Base-by-base conservation (phyloP, 2,888 invertebrate species). In the Suillia variegata region DNA sequence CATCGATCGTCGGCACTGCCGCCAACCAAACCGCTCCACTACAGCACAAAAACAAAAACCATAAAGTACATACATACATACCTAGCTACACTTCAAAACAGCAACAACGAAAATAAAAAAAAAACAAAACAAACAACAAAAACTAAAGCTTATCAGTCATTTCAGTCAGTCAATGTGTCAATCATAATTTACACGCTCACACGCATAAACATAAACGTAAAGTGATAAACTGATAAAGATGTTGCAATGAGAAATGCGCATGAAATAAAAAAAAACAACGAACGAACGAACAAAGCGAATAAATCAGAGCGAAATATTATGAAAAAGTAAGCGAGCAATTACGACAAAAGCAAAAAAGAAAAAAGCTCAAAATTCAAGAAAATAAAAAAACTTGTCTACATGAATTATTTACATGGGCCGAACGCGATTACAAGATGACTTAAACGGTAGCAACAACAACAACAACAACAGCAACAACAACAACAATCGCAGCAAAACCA, bases 311-410 rank as follows among this genome's bases (percentile, higher is more conserved):
- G n/a, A n/a, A n/a, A n/a, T n/a, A n/a, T n/a, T n/a, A n/a, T n/a
- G n/a, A n/a, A n/a, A n/a, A n/a, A n/a, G n/a, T n/a, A 18, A n/a
- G n/a, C n/a, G n/a, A n/a, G n/a, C n/a, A n/a, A n/a, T n/a, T n/a
- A n/a, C n/a, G n/a, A n/a, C n/a, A n/a, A n/a, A n/a, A n/a, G n/a
- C n/a, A n/a, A n/a, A 13, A 54, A 54, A 38, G 34, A 47, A 55
- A 48, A 15, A 5, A 17, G 8, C 47, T 47, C 3, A 47, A 69
- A 67, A n/a, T n/a, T n/a, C n/a, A 66, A 68, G 70, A 65, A 67
- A 70, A 66, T 70, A 71, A 71, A 65, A 70, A 70, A 45, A 73
- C 72, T 73, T 73, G 72, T 73, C 73, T 72, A 72, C 73, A 73
- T 73, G 70, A 73, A 73, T 73, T 73, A 73, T 73, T 71, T 73